A percentile compares a stretch with the other conserved stretches of the same genome.
These are phyloP conservation scores for Prietella phreatophila DNA, from an alignment of 2,113 vertebrate genomes.

Conservation along the genomic window DNA sequence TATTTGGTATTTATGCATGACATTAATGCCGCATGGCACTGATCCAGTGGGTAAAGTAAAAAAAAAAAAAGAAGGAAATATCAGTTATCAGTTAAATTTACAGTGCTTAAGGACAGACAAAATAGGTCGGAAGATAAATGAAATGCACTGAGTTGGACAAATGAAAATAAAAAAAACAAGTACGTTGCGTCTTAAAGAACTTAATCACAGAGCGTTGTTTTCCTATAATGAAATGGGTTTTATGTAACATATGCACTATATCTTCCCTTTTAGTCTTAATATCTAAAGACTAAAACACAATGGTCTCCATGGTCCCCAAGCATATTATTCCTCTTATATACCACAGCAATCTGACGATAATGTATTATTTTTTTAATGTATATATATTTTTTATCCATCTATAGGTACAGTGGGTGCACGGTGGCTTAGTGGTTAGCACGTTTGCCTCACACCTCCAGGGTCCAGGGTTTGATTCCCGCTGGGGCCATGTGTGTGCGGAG, in stretches of 20 bases:
- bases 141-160: neutral
- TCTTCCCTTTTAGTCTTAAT: neutral
- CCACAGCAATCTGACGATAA: neutral
- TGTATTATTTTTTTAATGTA: neutral
- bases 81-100: neutral
- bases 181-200: neutral
- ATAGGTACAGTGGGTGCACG: no score
- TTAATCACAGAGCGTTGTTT: neutral
- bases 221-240: neutral
- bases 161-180: neutral
- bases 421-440: no score
- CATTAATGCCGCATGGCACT: constrained; percentile 56
- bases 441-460: no score
- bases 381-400: neutral
- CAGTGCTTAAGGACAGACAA: neutral
- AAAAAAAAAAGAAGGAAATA: neutral
- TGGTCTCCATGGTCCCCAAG: neutral
- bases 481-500: no score
- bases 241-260: neutral
- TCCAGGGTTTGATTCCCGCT: no score
- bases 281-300: neutral
- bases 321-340: neutral
- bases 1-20: neutral
- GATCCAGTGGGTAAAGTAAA: constrained; percentile 57
- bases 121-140: neutral